Conservation (phyloP, 2,113 vertebrate genomes). For the Tetrao urogallus region DNA sequence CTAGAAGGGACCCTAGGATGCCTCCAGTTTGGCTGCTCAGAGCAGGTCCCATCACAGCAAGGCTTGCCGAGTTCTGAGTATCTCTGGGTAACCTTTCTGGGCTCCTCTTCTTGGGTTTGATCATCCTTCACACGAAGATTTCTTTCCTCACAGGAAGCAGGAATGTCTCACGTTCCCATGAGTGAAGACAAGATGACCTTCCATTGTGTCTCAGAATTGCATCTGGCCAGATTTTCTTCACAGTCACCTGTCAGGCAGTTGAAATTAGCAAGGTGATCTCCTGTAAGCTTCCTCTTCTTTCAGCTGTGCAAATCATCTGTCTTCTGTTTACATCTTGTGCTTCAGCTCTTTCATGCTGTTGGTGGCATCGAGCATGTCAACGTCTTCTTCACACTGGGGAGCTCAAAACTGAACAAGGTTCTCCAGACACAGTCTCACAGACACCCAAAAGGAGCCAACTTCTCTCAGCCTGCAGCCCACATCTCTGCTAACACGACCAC, state of each 20-base stretch:
- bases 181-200: neutral
- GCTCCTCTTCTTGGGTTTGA: neutral
- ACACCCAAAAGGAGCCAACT: neutral
- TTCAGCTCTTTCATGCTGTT: neutral
- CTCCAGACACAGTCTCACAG: fast-evolving
- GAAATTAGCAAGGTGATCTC: neutral
- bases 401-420: neutral
- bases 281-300: neutral
- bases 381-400: neutral
- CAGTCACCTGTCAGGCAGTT: fast-evolving
- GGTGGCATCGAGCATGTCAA: neutral
- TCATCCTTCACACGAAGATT: neutral
- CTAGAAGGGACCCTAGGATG: neutral
- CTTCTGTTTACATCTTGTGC: neutral
- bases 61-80: neutral
- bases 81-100: neutral
- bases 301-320: fast-evolving
- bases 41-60: neutral
- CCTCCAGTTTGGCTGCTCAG: neutral
- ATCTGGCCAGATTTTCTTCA: neutral
- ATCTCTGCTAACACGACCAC: fast-evolving
- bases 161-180: neutral
- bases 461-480: neutral
- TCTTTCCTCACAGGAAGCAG: neutral
- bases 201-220: neutral